phyloP scores from a whole-genome alignment of 2,113 vertebrate species.

The Hiodon tergisus region DNA sequence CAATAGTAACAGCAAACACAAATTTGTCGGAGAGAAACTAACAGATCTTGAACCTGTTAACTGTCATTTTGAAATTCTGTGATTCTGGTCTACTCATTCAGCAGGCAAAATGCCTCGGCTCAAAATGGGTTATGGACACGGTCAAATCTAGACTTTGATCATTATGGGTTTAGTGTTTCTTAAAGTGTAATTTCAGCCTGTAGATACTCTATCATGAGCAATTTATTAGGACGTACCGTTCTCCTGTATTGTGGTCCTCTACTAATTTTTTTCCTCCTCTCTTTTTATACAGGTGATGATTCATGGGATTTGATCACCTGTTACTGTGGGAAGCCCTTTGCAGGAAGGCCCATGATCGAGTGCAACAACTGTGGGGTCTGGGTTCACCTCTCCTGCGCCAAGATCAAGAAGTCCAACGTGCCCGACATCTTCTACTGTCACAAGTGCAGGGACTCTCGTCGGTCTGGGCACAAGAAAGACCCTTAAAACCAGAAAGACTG shows the following conservation, averaged over 20 bases:
- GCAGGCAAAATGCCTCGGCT: too few relatives aligned
- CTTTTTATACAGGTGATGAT: conserved; percentile 66
- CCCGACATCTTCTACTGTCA: conserved; percentile 91
- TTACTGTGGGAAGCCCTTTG: conserved; percentile 88
- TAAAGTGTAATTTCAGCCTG: too few relatives aligned
- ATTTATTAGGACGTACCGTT: too few relatives aligned
- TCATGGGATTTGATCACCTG: conserved; percentile 91
- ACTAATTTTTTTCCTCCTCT: not conserved
- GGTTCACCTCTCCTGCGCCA: conserved; percentile 87
- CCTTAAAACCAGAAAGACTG: conserved; percentile 2
- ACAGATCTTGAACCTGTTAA: too few relatives aligned
- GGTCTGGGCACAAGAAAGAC: conserved; percentile 42
- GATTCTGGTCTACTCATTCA: too few relatives aligned
- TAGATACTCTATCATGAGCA: too few relatives aligned
- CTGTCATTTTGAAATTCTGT: too few relatives aligned
- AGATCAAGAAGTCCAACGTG: conserved; percentile 89
- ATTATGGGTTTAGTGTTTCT: too few relatives aligned
- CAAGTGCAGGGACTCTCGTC: conserved; percentile 76
- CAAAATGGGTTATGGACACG: too few relatives aligned
- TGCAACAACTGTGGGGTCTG: conserved; percentile 84
- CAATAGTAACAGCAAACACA: too few relatives aligned
- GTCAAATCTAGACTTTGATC: too few relatives aligned
- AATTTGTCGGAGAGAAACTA: too few relatives aligned
- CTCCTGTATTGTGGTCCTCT: not conserved
- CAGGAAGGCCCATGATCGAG: conserved; percentile 86